A percentile compares a stretch with the other conserved stretches of the same genome.
phyloP scores from a whole-genome alignment of 2,888 invertebrate species.

The Eugnorisma glareosa region DNA sequence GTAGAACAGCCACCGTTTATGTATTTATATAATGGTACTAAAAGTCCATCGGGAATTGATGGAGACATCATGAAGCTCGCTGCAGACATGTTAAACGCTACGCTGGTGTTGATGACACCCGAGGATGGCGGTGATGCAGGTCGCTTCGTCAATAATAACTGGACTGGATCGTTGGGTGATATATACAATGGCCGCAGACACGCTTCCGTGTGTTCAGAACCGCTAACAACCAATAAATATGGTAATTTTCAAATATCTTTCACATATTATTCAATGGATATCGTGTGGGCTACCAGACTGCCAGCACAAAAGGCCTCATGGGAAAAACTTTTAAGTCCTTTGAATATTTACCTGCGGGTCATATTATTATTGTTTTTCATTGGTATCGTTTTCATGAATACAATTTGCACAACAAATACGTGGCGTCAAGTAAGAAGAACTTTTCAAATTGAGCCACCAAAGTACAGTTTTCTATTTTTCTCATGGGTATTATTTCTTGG shows the following conservation, averaged over 20 bases:
- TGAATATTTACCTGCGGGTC: slow-evolving; percentile 71
- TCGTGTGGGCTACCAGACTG: slow-evolving; percentile 78
- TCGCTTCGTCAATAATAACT: slow-evolving; percentile 72
- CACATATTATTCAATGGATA: slow-evolving; percentile 78
- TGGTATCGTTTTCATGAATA: slow-evolving; percentile 71
- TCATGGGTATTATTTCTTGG: slow-evolving; percentile 79
- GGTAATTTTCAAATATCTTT: slow-evolving; percentile 81
- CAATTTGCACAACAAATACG: slow-evolving; percentile 66
- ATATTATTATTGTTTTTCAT: slow-evolving; percentile 73
- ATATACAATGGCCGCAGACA: slow-evolving; percentile 73
- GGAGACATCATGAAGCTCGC: slow-evolving; percentile 77
- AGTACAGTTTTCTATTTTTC: slow-evolving; percentile 77
- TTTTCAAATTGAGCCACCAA: slow-evolving; percentile 69
- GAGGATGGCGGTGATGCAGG: slow-evolving; percentile 70
- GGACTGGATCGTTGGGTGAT: slow-evolving; percentile 82
- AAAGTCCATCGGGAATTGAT: slow-evolving; percentile 74
- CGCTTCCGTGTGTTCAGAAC: slow-evolving; percentile 75
- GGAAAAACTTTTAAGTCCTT: slow-evolving; percentile 79
- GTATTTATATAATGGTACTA: slow-evolving; percentile 72
- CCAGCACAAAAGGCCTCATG: slow-evolving; percentile 74
- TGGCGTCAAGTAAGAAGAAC: slow-evolving; percentile 67
- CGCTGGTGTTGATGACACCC: slow-evolving; percentile 73
- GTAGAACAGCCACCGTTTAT: slow-evolving; percentile 80
- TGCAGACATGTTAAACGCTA: slow-evolving; percentile 75
- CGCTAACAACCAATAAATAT: slow-evolving; percentile 74